Evolutionary conservation across 2,113 vertebrate species (phyloP).

Genomic region (Hydrochoerus hydrochaeris): DNA sequence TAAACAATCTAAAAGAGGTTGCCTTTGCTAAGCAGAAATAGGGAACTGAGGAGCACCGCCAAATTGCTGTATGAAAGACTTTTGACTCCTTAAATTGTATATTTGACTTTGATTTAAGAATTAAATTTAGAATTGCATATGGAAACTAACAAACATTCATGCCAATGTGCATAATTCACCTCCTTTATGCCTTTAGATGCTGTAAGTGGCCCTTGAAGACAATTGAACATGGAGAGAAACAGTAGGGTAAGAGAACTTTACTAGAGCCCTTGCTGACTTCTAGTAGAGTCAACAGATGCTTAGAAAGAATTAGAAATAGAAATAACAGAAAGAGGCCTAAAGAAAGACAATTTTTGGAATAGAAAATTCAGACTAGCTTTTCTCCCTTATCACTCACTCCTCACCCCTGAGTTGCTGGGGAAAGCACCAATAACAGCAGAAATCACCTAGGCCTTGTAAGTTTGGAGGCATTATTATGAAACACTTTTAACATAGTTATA

Average conservation of each 20-base stretch:
- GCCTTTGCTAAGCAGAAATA: neutral
- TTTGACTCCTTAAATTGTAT: slow-evolving; percentile 55
- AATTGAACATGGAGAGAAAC: neutral
- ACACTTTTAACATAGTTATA: neutral
- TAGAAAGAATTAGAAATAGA: neutral
- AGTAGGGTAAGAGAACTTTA: neutral
- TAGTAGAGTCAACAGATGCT: neutral
- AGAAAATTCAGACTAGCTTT: neutral
- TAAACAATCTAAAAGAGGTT: neutral
- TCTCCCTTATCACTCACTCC: neutral
- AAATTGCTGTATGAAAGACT: neutral
- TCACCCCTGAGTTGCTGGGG: neutral
- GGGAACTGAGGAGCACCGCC: neutral
- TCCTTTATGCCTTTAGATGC: neutral
- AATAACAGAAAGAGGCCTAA: neutral
- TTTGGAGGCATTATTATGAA: neutral
- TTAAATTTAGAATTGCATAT: slow-evolving; percentile 19
- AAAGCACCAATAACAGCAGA: neutral
- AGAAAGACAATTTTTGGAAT: neutral
- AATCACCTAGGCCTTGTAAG: neutral
- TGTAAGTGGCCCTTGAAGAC: neutral
- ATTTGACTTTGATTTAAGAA: slow-evolving; percentile 52
- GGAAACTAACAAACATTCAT: slow-evolving; percentile 7
- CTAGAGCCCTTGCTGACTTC: neutral
- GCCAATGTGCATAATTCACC: slow-evolving; percentile 27